Evolutionary conservation across 2,888 invertebrate genomes (phyloP).

Genomic region (Rhynchonema sp.): DNA sequence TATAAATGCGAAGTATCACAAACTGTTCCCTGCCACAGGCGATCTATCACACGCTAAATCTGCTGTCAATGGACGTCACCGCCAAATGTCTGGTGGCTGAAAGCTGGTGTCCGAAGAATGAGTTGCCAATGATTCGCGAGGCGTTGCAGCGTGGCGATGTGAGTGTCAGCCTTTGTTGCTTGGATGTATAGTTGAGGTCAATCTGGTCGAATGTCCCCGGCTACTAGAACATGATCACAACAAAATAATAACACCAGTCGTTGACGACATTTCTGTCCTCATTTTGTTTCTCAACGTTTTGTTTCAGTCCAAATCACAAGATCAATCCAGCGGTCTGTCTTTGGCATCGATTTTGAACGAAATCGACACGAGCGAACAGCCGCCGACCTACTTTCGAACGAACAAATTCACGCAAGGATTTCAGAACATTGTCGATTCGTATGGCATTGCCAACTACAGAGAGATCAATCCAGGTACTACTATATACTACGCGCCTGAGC

Average conservation of each 20-base stretch:
- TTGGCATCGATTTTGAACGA: slow-evolving; percentile 87
- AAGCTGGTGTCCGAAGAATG: slow-evolving; percentile 78
- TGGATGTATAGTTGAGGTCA: too few relatives aligned
- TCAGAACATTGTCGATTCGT: slow-evolving; percentile 81
- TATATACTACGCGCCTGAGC: too few relatives aligned
- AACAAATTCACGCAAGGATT: slow-evolving; percentile 91
- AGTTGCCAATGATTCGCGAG: slow-evolving; percentile 69
- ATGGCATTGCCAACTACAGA: slow-evolving; percentile 80
- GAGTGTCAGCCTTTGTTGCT: slow-evolving; percentile 40
- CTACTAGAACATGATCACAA: too few relatives aligned
- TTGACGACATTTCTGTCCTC: background rate
- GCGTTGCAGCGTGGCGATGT: slow-evolving; percentile 75
- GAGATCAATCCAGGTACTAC: slow-evolving; percentile 94
- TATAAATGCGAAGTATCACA: too few relatives aligned
- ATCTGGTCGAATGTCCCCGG: too few relatives aligned
- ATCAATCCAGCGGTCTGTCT: background rate
- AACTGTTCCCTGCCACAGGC: too few relatives aligned
- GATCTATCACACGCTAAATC: slow-evolving; percentile 86
- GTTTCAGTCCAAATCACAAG: background rate
- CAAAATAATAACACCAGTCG: too few relatives aligned
- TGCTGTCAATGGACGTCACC: slow-evolving; percentile 94
- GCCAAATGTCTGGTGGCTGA: slow-evolving; percentile 97
- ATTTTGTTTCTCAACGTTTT: background rate
- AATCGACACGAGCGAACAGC: slow-evolving; percentile 65
- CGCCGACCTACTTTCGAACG: slow-evolving; percentile 83